phyloP scores from a whole-genome alignment of 1,140 invertebrate genomes.

The Anoplolepis gracilipes region DNA sequence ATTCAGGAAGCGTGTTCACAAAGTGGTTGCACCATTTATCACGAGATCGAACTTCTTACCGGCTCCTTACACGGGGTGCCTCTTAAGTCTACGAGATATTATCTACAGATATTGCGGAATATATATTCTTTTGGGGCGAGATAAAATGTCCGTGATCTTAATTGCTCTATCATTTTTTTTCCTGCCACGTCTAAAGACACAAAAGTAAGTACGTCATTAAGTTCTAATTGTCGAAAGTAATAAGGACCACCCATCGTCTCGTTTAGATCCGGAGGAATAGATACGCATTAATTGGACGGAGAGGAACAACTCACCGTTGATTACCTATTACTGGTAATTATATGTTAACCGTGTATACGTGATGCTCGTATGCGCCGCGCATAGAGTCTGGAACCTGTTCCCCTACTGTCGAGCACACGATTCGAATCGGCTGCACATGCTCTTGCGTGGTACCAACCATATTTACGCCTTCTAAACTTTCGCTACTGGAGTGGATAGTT shows the following conservation, averaged over 20 bases:
- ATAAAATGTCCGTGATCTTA: slow-evolving; percentile 39
- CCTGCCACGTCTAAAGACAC: background rate
- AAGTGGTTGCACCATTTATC: slow-evolving; percentile 48
- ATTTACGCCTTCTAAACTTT: slow-evolving; percentile 71
- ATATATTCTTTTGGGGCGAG: slow-evolving; percentile 11
- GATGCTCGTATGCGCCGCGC: slow-evolving; percentile 32
- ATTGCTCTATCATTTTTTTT: slow-evolving; percentile 40
- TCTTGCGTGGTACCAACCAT: slow-evolving; percentile 23
- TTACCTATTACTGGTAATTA: slow-evolving; percentile 74
- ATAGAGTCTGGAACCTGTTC: slow-evolving; percentile 68
- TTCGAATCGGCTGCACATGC: slow-evolving; percentile 64
- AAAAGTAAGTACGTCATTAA: slow-evolving; percentile 49
- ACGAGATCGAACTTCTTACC: slow-evolving; percentile 48
- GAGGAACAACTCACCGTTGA: slow-evolving; percentile 53
- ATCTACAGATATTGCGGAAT: slow-evolving; percentile 33
- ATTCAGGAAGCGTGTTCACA: slow-evolving; percentile 8
- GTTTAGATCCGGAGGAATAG: slow-evolving; percentile 62
- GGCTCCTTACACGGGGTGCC: background rate
- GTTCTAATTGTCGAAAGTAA: slow-evolving; percentile 66
- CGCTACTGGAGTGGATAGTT: slow-evolving; percentile 51
- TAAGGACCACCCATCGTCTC: slow-evolving; percentile 59
- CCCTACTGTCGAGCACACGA: slow-evolving; percentile 61
- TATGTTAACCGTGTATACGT: slow-evolving; percentile 66
- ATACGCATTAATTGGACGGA: slow-evolving; percentile 69
- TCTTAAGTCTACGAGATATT: slow-evolving; percentile 40